Percentiles rank a stretch among this genome's conserved stretches.
Evolutionary conservation across 2,888 invertebrate species (phyloP).

Genomic region (Luperina nickerlii): DNA sequence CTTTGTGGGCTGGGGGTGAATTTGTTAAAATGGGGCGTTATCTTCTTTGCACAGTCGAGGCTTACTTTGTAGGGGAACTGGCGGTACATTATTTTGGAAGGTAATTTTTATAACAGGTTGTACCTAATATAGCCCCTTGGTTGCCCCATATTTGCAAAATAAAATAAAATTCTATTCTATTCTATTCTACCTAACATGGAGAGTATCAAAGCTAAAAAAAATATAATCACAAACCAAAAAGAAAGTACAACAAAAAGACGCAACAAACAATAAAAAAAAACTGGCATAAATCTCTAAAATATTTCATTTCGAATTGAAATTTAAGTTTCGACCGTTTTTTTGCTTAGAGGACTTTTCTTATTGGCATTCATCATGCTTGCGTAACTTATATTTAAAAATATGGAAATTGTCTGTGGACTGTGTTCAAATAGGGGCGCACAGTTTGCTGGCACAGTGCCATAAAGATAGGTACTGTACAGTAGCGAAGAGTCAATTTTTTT

Average conservation of each 20-base stretch:
- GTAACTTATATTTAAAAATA: conserved; percentile 46
- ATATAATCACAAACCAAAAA: too few relatives aligned
- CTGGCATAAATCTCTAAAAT: neutral
- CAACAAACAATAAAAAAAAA: too few relatives aligned
- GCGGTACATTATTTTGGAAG: neutral
- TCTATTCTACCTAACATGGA: neutral
- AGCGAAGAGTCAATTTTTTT: too few relatives aligned
- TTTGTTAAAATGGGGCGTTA: conserved; percentile 24
- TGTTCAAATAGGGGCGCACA: conserved; percentile 34
- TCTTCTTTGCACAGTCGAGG: conserved; percentile 37
- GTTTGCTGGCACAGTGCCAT: conserved; percentile 57
- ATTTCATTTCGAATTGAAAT: conserved; percentile 3
- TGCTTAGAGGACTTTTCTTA: neutral
- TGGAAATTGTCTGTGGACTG: conserved; percentile 42
- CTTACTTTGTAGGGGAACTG: neutral
- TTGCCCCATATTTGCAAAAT: too few relatives aligned
- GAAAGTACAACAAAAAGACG: too few relatives aligned
- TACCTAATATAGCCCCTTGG: too few relatives aligned
- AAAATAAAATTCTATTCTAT: too few relatives aligned
- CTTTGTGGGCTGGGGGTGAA: conserved; percentile 1
- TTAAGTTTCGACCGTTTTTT: neutral
- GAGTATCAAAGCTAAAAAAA: too few relatives aligned
- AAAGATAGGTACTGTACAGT: neutral
- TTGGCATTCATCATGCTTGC: conserved; percentile 24
- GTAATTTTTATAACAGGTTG: neutral